phyloP scores from a whole-genome alignment of 2,797 vertebrate species.

The Leptodactylus fallax region DNA sequence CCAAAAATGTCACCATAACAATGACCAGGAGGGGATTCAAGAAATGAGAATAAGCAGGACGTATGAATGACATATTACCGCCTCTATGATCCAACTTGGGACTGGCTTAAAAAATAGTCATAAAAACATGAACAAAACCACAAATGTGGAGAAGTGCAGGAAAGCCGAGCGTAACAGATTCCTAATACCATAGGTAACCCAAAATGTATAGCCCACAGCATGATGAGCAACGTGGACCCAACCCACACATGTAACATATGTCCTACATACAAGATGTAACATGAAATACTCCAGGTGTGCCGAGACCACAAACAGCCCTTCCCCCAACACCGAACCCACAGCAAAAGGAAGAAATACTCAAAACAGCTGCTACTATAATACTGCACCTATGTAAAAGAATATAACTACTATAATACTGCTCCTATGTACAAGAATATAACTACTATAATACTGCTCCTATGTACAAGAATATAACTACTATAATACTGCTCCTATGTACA shows the following conservation, averaged over 20 bases:
- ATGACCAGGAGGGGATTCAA: neutral
- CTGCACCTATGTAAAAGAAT: neutral
- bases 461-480: neutral
- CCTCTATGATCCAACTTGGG: too few species aligned
- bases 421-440: neutral
- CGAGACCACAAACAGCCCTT: neutral
- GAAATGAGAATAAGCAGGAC: neutral
- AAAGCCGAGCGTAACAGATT: too few species aligned
- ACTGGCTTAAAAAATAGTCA: too few species aligned
- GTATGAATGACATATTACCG: too few species aligned
- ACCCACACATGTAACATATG: neutral
- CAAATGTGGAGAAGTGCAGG: too few species aligned
- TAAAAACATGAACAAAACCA: too few species aligned
- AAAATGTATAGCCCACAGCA: too few species aligned
- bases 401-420: neutral
- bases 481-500: neutral
- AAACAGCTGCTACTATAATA: neutral
- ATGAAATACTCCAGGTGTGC: neutral
- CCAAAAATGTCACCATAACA: neutral
- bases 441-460: slow-evolving; percentile 4
- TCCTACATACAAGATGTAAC: neutral
- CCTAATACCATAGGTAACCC: neutral
- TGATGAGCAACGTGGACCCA: neutral
- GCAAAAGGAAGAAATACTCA: neutral
- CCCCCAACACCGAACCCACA: neutral